A percentile compares a stretch with the other conserved stretches of the same genome.
Conservation (phyloP, 2,888 invertebrate species). For the Xestia rhomboidea region DNA sequence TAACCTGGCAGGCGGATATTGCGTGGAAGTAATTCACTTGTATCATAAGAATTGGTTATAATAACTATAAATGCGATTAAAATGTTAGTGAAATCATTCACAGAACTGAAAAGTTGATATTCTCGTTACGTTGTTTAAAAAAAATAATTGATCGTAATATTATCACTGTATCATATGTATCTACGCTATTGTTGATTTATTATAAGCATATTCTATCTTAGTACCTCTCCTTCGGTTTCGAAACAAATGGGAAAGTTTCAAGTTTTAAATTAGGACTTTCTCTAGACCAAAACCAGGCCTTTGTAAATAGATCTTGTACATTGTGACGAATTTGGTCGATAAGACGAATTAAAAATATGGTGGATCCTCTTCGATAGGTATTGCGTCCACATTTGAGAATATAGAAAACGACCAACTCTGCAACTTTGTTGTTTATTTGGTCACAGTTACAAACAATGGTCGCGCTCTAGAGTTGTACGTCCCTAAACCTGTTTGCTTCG, state of each 20-base stretch:
- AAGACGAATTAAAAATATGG: conserved; percentile 16
- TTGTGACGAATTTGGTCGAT: conserved; percentile 33
- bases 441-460: conserved; percentile 20
- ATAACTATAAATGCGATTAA: conserved; percentile 78
- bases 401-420: conserved; percentile 27
- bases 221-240: conserved; percentile 68
- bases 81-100: conserved; percentile 89
- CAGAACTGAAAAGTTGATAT: conserved; percentile 90
- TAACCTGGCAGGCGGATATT: conserved; percentile 69
- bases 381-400: conserved; percentile 42
- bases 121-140: conserved; percentile 89
- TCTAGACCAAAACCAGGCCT: conserved; percentile 47
- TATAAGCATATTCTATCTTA: conserved; percentile 84
- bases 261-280: conserved; percentile 58
- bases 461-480: conserved; percentile 37
- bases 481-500: conserved; percentile 66
- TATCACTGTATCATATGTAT: conserved; percentile 87
- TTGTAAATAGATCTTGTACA: conserved; percentile 55
- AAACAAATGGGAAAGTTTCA: conserved; percentile 64
- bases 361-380: conserved; percentile 40
- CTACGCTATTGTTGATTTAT: conserved; percentile 88
- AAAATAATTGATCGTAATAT: conserved; percentile 84
- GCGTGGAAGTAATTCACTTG: conserved; percentile 52
- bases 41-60: conserved; percentile 68
- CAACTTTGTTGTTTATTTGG: conserved; percentile 37